Conservation (phyloP, 2,888 invertebrate genomes). For the Erebia epiphron region DNA sequence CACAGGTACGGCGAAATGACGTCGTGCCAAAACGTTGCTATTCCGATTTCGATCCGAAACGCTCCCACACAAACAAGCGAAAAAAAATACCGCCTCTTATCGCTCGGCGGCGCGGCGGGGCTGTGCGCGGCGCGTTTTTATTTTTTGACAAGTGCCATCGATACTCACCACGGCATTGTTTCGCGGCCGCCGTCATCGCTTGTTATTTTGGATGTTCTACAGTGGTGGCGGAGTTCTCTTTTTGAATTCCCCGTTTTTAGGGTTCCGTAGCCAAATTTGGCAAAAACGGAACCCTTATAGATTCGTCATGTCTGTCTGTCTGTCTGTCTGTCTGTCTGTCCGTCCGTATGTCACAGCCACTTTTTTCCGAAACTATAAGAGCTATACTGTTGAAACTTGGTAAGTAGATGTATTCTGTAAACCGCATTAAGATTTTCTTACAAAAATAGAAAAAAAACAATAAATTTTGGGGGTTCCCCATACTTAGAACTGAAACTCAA, state of each 20-base stretch:
- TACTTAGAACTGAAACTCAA: too few species aligned
- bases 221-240: conserved; percentile 38
- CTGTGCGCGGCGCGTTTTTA: conserved; percentile 56
- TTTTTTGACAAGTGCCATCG: conserved; percentile 79
- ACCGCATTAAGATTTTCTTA: too few species aligned
- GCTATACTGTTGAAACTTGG: too few species aligned
- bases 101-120: conserved; percentile 46
- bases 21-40: conserved; percentile 43
- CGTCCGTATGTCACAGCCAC: too few species aligned
- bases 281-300: too few species aligned
- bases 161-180: conserved; percentile 70
- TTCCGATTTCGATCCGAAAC: conserved; percentile 45
- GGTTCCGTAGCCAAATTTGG: too few species aligned
- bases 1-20: conserved; percentile 20
- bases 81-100: conserved; percentile 48
- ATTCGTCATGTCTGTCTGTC: too few species aligned
- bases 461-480: too few species aligned
- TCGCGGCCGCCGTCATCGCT: conserved; percentile 60
- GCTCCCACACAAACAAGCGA: conserved; percentile 45
- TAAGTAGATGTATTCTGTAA: too few species aligned
- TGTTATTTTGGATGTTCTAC: conserved; percentile 56
- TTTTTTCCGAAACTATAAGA: too few species aligned
- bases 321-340: too few species aligned
- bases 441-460: too few species aligned
- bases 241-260: conserved; percentile 16